Conservation (phyloP, 2,113 vertebrate genomes). For the Lagopus muta region DNA sequence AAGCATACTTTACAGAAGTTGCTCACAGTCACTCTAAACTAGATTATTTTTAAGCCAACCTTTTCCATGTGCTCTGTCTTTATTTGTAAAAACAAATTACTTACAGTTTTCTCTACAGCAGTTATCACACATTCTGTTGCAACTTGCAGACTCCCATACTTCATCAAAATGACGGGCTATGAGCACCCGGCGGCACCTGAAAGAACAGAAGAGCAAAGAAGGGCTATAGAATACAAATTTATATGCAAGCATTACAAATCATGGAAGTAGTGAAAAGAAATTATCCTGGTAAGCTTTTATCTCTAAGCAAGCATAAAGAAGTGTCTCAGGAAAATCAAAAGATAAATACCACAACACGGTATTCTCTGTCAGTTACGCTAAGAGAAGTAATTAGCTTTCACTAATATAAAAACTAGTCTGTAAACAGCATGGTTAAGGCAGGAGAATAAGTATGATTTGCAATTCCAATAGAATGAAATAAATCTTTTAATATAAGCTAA, state of each 20-base stretch:
- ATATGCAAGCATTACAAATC: fast-evolving
- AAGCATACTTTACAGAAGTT: not conserved
- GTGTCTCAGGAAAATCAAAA: not conserved
- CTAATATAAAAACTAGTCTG: not conserved
- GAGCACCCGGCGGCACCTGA: slow-evolving; percentile 91
- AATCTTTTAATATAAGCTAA: not conserved
- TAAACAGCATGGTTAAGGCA: not conserved
- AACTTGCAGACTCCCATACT: slow-evolving; percentile 90
- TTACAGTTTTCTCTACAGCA: slow-evolving; percentile 84
- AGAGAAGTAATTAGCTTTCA: not conserved
- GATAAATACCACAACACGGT: not conserved
- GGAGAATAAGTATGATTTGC: not conserved
- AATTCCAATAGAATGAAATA: not conserved
- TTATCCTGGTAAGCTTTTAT: not conserved
- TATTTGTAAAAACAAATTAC: slow-evolving; percentile 12
- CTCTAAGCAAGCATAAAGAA: not conserved
- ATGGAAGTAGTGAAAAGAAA: not conserved
- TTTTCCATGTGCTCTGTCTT: not conserved
- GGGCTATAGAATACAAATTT: fast-evolving
- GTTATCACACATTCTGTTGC: slow-evolving; percentile 93
- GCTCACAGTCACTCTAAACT: not conserved
- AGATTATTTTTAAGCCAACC: not conserved
- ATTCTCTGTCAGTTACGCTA: not conserved
- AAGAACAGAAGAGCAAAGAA: not conserved
- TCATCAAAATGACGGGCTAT: slow-evolving; percentile 96